Evolutionary conservation across 2,888 invertebrate genomes (phyloP).

Genomic region (Calameuta pallipes): DNA sequence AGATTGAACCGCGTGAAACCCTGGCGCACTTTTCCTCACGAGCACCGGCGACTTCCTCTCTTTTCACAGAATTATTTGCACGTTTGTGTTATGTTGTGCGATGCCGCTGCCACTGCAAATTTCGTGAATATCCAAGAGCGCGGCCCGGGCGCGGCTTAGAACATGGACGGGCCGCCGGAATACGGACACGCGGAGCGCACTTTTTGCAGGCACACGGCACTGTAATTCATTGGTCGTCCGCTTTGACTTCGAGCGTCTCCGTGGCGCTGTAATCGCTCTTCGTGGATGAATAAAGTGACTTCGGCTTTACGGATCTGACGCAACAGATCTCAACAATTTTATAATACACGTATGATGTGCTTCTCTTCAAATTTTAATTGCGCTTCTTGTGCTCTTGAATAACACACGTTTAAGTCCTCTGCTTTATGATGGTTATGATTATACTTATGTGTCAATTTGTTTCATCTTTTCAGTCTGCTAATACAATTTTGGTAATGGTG

Average conservation of each 20-base stretch:
- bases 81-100: slow-evolving; percentile 10
- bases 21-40: slow-evolving; percentile 33
- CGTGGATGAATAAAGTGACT: slow-evolving; percentile 6
- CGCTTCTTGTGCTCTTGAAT: background rate
- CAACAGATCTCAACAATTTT: slow-evolving; percentile 7
- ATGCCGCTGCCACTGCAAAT: slow-evolving; percentile 13
- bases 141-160: slow-evolving; percentile 43
- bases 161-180: slow-evolving; percentile 22
- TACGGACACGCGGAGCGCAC: slow-evolving; percentile 46
- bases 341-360: background rate
- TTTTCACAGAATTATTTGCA: slow-evolving; percentile 35
- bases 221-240: slow-evolving; percentile 6
- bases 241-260: background rate
- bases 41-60: slow-evolving; percentile 18
- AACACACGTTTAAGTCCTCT: background rate
- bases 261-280: background rate
- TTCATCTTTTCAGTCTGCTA: background rate
- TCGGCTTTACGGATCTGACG: slow-evolving; percentile 1
- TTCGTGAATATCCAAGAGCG: slow-evolving; percentile 32
- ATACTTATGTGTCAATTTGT: background rate
- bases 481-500: background rate
- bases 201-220: slow-evolving; percentile 34
- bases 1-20: slow-evolving; percentile 37
- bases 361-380: background rate
- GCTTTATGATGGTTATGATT: background rate